Evolutionary conservation across 37 sponge, comb jelly and placozoan species (phyloP).

Genomic region (Diacarnus erythraeanus): DNA sequence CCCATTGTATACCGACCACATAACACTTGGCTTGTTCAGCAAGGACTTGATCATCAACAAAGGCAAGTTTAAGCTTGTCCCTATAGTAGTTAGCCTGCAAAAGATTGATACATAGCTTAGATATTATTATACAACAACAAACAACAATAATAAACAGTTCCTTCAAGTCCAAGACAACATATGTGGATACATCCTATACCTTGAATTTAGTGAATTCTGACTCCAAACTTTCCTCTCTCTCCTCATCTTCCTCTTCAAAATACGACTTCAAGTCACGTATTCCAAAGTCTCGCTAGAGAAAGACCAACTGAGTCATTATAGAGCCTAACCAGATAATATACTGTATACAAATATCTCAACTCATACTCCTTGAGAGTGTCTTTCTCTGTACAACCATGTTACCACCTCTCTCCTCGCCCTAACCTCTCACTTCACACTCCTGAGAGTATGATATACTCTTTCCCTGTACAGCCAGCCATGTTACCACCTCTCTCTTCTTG

Average conservation of each 20-base stretch:
- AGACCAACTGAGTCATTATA: background rate
- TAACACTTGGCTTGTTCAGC: slow-evolving; percentile 66
- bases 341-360: too few species aligned
- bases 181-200: background rate
- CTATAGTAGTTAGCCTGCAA: slow-evolving; percentile 50
- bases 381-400: too few species aligned
- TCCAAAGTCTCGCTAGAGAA: slow-evolving; percentile 60
- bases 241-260: slow-evolving; percentile 72
- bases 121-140: too few species aligned
- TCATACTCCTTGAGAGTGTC: too few species aligned
- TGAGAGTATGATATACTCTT: too few species aligned
- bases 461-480: too few species aligned
- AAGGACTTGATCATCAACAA: slow-evolving; percentile 30
- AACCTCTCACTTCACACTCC: too few species aligned
- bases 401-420: too few species aligned
- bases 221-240: slow-evolving; percentile 41
- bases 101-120: too few species aligned
- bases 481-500: too few species aligned
- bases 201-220: slow-evolving; percentile 54
- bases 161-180: background rate
- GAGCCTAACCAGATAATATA: too few species aligned
- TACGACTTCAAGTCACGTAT: slow-evolving; percentile 45
- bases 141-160: too few species aligned
- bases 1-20: slow-evolving; percentile 91
- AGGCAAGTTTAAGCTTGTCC: slow-evolving; percentile 64